These are phyloP conservation scores for Lytechinus pictus DNA, from an alignment of 35 echinoderm and acorn worm genomes.

Conservation along the genomic window DNA sequence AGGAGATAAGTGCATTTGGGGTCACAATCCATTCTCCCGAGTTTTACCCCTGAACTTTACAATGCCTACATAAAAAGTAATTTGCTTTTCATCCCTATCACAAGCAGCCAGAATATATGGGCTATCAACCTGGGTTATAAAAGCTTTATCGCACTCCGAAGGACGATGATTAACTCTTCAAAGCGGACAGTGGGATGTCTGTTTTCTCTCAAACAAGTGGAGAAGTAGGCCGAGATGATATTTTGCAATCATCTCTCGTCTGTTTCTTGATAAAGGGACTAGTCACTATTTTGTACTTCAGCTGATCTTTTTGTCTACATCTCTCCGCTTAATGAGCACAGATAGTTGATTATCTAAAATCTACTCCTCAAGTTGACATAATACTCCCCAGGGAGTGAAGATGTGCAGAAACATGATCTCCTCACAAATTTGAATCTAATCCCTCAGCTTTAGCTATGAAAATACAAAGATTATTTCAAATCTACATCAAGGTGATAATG, in stretches of 20 bases:
- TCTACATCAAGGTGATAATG: no score
- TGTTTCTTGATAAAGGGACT: neutral
- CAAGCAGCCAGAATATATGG: neutral
- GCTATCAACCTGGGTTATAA: neutral
- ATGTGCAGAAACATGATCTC: no score
- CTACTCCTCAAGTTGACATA: no score
- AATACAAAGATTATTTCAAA: no score
- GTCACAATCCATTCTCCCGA: neutral
- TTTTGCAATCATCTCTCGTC: neutral
- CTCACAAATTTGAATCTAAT: no score
- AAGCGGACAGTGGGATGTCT: neutral
- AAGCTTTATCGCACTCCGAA: neutral
- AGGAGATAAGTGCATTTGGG: neutral
- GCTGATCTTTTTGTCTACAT: neutral
- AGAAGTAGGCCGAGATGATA: neutral
- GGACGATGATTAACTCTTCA: neutral
- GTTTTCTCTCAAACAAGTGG: neutral
- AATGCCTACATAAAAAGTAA: neutral
- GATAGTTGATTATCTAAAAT: neutral
- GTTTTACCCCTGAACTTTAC: neutral
- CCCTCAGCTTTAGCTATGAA: no score
- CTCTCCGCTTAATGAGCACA: neutral
- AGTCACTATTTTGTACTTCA: neutral
- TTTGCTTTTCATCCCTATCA: neutral
- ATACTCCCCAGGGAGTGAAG: no score